Base-by-base conservation (phyloP, 2,797 vertebrate species). In the Dendrocincla fuliginosa region DNA sequence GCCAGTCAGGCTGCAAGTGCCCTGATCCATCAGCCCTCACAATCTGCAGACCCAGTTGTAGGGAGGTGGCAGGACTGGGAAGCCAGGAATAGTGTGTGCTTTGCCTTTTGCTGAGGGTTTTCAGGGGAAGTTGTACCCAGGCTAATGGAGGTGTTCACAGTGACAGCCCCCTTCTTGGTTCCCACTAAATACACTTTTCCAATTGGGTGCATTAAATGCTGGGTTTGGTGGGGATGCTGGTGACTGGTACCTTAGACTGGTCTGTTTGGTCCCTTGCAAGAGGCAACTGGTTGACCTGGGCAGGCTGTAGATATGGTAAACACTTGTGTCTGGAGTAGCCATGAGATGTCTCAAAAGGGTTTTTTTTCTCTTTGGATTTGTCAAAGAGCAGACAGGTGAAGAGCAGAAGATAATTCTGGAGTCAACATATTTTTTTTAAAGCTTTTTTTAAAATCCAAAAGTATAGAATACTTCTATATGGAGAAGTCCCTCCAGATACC, bases 21-120 rank as follows among this genome's bases (percentile, higher is more conserved):
- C 30, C 39, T 25, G 19, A 28, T 65, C 57, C 14, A 3, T 49
- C 47, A 60, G 47, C 55, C 61, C 47, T 59, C 0, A 0, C 33
- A 20, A 1, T 59, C 61, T 82, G 32, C 30, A 61, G 50, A 14
- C 7, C 0, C 0, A 42, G 25, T 0, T 57, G 42, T 8, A 22
- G 57, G 53, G 49, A 77, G 59, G 13, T n/a, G 47, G 32, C 37
- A 61, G 69, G 57, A 6, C 8, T 33, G 42, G 77, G 42, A 46
- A 60, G 60, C 37, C 44, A 22, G 39, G 32, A 55, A 0, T 47
- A n/a, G 17, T 28, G 14, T 52, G 14, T 68, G 6, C 18, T 55
- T 81, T 69, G 46, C 35, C 10, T 23, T 63, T 95, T 30, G 25
- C 49, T 70, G 44, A 0, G 12, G 28, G 22, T 75, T 86, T 68